These are phyloP conservation scores for Ciconia nigra DNA, from an alignment of 2,797 vertebrate species.

Conservation along the genomic window DNA sequence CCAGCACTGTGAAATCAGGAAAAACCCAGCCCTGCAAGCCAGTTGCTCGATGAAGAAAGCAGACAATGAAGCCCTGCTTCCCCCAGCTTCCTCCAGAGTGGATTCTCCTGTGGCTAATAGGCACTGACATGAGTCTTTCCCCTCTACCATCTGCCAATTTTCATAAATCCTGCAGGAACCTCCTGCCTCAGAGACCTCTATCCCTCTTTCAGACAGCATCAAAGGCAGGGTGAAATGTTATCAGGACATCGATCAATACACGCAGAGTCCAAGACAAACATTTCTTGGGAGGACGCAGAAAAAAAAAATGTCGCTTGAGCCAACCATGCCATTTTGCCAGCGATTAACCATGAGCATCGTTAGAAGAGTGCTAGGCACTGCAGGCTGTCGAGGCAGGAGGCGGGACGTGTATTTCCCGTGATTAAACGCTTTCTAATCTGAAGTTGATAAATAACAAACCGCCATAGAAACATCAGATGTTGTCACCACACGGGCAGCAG, in stretches of 20 bases:
- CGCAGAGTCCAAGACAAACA: neutral
- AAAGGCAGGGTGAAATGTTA: neutral
- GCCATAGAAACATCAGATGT: neutral
- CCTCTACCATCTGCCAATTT: neutral
- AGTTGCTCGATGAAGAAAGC: accelerated
- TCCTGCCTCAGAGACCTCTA: neutral
- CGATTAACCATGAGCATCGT: neutral
- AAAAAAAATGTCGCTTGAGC: neutral
- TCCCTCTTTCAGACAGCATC: neutral
- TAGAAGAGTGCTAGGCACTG: neutral
- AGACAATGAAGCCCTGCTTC: neutral
- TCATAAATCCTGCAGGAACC: neutral
- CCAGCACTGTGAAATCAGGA: neutral
- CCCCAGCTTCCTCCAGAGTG: neutral
- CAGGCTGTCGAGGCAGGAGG: neutral
- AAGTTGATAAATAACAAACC: slow-evolving; percentile 22
- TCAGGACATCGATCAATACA: neutral
- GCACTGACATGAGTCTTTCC: accelerated
- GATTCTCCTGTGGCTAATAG: neutral
- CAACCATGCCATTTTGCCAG: neutral
- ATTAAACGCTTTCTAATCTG: slow-evolving; percentile 23
- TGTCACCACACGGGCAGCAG: neutral
- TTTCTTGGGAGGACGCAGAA: neutral
- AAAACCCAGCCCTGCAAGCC: neutral
- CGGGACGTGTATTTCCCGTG: neutral